These are phyloP conservation scores for Nasonia vitripennis DNA, from an alignment of 1,140 invertebrate species.

Conservation along the genomic window DNA sequence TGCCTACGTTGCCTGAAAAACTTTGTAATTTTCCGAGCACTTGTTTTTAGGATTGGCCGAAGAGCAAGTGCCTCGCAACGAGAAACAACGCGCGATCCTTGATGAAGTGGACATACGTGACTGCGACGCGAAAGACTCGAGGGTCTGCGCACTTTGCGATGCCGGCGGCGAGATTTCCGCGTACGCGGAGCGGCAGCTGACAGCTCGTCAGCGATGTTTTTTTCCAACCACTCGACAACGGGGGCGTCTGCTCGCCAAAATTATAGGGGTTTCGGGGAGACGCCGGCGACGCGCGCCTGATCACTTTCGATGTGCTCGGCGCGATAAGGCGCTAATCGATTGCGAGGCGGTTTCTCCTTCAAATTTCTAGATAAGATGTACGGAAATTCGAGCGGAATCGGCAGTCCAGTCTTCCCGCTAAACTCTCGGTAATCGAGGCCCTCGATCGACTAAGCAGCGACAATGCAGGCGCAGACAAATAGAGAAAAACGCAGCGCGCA, in stretches of 20 bases:
- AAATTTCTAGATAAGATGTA: neutral
- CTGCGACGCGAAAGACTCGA: neutral
- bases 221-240: neutral
- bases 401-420: neutral
- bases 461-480: neutral
- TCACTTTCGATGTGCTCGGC: too few relatives aligned
- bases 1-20: too few relatives aligned
- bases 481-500: neutral
- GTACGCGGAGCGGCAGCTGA: conserved; percentile 7
- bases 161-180: neutral
- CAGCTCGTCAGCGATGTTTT: neutral
- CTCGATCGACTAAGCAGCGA: conserved; percentile 17
- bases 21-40: too few relatives aligned
- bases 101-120: neutral
- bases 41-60: too few relatives aligned
- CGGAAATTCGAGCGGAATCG: too few relatives aligned
- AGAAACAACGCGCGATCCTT: neutral
- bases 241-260: too few relatives aligned
- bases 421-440: neutral
- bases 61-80: too few relatives aligned
- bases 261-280: neutral
- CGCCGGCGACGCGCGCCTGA: too few relatives aligned
- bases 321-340: too few relatives aligned
- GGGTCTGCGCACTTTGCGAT: neutral
- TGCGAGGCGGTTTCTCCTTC: too few relatives aligned